phyloP scores from a whole-genome alignment of 92 coral and sea anemone genomes.

The Epizoanthus scotinus region DNA sequence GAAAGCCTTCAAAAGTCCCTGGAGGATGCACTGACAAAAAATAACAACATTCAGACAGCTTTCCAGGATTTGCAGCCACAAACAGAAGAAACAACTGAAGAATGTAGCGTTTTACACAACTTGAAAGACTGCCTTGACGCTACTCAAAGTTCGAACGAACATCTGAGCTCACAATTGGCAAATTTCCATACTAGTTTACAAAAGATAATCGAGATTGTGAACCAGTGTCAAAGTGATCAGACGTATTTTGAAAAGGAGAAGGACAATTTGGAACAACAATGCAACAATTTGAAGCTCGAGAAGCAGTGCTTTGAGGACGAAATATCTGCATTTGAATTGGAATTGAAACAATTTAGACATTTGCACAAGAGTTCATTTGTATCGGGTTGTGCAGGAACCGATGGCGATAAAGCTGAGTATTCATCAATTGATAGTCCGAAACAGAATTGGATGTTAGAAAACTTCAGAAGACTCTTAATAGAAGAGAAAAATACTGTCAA shows the following conservation, averaged over 20 bases:
- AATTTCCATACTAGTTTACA: constrained; percentile 58
- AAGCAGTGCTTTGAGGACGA: constrained; percentile 33
- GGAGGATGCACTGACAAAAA: constrained; percentile 54
- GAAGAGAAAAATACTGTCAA: constrained; percentile 6
- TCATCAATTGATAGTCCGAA: not conserved
- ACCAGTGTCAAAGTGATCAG: constrained; percentile 22
- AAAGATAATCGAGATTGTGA: constrained; percentile 34
- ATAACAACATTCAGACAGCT: constrained; percentile 41
- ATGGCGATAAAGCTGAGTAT: not conserved
- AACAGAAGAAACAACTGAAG: constrained; percentile 17
- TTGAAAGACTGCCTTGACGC: constrained; percentile 22
- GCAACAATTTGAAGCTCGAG: constrained; percentile 1
- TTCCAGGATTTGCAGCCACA: constrained; percentile 44
- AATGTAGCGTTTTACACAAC: constrained; percentile 27
- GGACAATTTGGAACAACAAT: constrained; percentile 1
- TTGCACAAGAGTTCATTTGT: no score
- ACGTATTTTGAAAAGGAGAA: constrained; percentile 35
- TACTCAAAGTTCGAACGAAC: constrained; percentile 46
- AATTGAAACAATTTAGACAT: not conserved
- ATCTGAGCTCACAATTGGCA: constrained; percentile 46
- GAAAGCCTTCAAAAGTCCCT: constrained; percentile 51
- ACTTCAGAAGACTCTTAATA: constrained; percentile 20
- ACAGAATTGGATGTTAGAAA: constrained; percentile 17
- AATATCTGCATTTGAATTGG: constrained; percentile 23
- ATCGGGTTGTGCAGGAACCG: no score